These are phyloP conservation scores for Protomyctophum bolini DNA, from an alignment of 2,113 vertebrate genomes.

Conservation along the genomic window DNA sequence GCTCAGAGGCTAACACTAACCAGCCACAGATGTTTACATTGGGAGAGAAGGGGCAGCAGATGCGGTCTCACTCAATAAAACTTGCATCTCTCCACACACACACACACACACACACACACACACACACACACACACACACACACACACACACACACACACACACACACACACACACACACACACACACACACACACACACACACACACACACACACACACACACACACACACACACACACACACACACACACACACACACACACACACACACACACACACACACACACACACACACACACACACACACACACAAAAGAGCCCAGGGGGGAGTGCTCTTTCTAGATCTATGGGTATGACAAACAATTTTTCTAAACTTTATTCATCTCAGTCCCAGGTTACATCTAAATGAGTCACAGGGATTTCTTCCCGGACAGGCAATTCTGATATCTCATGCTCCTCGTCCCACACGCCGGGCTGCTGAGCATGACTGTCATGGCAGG, in stretches of 20 bases:
- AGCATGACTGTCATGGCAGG: constrained; percentile 27
- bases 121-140: constrained; percentile 25
- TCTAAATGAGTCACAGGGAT: constrained; percentile 68
- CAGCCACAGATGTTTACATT: constrained; percentile 80
- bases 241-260: too few relatives aligned
- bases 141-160: constrained; percentile 20
- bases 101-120: background rate
- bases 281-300: too few relatives aligned
- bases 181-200: too few relatives aligned
- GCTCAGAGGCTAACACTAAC: constrained; percentile 85
- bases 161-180: too few relatives aligned
- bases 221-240: too few relatives aligned
- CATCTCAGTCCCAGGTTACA: constrained; percentile 56
- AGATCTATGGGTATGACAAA: constrained; percentile 71
- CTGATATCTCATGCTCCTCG: constrained; percentile 27
- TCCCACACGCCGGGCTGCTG: constrained; percentile 18
- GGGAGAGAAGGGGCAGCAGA: constrained; percentile 75
- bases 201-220: too few relatives aligned
- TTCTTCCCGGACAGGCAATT: constrained; percentile 53
- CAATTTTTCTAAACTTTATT: constrained; percentile 60
- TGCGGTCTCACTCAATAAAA: constrained; percentile 79
- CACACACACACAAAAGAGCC: constrained; percentile 40
- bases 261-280: too few relatives aligned
- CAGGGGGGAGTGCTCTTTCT: constrained; percentile 62
- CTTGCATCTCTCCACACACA: constrained; percentile 74